Conservation (phyloP, 1,140 invertebrate species). For the Aphelinus atriplicis region DNA sequence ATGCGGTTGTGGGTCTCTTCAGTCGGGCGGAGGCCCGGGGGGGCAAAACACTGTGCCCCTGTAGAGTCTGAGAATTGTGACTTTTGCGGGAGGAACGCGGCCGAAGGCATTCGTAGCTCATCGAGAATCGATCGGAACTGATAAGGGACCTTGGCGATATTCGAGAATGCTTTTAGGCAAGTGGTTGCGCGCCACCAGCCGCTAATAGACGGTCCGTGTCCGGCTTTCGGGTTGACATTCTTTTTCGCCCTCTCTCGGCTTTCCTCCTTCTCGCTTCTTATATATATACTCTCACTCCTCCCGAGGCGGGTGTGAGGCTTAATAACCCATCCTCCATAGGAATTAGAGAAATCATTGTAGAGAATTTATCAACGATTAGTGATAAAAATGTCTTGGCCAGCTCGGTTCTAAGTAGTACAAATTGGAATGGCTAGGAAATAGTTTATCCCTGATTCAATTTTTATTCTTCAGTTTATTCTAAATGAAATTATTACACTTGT, state of each 20-base stretch:
- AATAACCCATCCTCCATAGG: too few relatives aligned
- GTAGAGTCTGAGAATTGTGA: neutral
- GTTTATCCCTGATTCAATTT: too few relatives aligned
- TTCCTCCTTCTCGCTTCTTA: neutral
- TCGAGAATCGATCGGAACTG: conserved; percentile 50
- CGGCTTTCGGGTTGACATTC: conserved; percentile 16
- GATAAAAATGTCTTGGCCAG: too few relatives aligned
- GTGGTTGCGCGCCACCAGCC: conserved; percentile 16
- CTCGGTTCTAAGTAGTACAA: too few relatives aligned
- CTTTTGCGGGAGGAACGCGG: conserved; percentile 12
- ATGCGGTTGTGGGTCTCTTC: neutral
- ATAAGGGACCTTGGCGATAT: conserved; percentile 52
- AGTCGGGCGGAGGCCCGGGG: neutral
- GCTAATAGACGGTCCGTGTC: conserved; percentile 56
- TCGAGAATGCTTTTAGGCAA: conserved; percentile 61
- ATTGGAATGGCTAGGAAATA: too few relatives aligned
- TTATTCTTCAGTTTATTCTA: too few relatives aligned
- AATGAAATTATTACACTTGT: too few relatives aligned
- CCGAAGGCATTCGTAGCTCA: conserved; percentile 14
- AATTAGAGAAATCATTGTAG: too few relatives aligned
- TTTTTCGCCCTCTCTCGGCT: neutral
- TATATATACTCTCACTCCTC: too few relatives aligned
- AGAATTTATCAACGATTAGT: too few relatives aligned
- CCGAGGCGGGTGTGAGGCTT: too few relatives aligned
- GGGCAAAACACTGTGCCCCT: neutral